Evolutionary conservation across 2,888 invertebrate genomes (phyloP).

Genomic region (Periphyllus acericola): DNA sequence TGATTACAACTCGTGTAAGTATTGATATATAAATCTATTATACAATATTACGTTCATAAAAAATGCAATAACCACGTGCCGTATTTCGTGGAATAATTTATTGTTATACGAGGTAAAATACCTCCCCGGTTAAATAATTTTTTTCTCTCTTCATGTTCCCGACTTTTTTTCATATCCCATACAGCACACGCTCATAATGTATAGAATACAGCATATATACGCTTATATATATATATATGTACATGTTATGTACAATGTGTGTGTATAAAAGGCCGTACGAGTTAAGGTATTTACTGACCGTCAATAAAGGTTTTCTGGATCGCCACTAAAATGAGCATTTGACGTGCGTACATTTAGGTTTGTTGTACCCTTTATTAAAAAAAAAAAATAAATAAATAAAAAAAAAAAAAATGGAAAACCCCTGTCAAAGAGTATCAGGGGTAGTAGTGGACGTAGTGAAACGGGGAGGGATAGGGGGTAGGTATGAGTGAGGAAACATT

Average conservation of each 20-base stretch:
- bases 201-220: background rate
- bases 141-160: background rate
- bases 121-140: background rate
- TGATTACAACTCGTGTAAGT: conserved; percentile 66
- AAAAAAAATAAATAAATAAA: conserved; percentile 43
- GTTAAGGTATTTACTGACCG: background rate
- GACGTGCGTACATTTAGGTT: conserved; percentile 25
- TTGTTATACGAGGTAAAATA: background rate
- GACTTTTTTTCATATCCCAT: background rate
- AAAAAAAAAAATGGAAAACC: conserved; percentile 53
- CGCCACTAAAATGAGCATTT: conserved; percentile 30
- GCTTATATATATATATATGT: too few relatives aligned
- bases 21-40: conserved; percentile 10
- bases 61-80: background rate
- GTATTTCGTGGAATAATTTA: too few relatives aligned
- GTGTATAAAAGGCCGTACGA: background rate
- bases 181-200: background rate
- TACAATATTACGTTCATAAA: too few relatives aligned
- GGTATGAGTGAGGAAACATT: conserved; percentile 55
- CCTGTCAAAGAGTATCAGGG: conserved; percentile 56
- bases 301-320: conserved; percentile 27
- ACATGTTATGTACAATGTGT: background rate
- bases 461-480: conserved; percentile 55
- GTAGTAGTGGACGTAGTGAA: conserved; percentile 44
- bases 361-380: conserved; percentile 55